These are phyloP conservation scores for Drymodes brunneopygia DNA, from an alignment of 2,113 vertebrate species.

Conservation along the genomic window DNA sequence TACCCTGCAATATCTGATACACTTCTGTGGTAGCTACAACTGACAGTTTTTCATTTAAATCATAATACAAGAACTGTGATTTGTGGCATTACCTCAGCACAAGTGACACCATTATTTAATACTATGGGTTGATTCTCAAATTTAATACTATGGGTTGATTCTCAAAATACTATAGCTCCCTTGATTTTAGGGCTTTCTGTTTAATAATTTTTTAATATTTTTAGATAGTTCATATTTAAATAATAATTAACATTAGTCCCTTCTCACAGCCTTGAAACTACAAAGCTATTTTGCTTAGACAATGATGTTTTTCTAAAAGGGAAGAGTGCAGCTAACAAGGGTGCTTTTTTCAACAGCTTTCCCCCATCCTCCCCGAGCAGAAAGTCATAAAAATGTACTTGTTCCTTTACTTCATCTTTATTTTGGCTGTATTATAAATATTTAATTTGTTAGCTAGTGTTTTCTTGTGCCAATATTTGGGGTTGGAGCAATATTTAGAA, in stretches of 20 bases:
- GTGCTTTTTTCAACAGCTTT: neutral
- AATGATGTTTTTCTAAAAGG: neutral
- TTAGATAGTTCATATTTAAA: neutral
- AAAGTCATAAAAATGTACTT: neutral
- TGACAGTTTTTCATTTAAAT: neutral
- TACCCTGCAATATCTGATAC: neutral
- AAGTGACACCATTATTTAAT: neutral
- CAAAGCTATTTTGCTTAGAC: neutral
- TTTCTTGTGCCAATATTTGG: neutral
- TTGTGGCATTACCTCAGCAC: neutral
- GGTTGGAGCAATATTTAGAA: neutral
- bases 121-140: neutral
- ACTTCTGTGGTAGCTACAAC: neutral
- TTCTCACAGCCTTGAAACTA: neutral
- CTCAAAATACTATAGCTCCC: neutral
- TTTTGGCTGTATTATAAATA: neutral
- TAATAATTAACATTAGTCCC: neutral
- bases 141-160: neutral
- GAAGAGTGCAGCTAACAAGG: neutral
- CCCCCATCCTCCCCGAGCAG: neutral
- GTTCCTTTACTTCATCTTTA: neutral
- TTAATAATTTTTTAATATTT: neutral
- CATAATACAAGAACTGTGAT: neutral
- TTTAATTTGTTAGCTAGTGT: neutral
- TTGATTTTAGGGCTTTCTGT: neutral